Base-by-base conservation (phyloP, 1,140 invertebrate genomes). In the Ostrea edulis region DNA sequence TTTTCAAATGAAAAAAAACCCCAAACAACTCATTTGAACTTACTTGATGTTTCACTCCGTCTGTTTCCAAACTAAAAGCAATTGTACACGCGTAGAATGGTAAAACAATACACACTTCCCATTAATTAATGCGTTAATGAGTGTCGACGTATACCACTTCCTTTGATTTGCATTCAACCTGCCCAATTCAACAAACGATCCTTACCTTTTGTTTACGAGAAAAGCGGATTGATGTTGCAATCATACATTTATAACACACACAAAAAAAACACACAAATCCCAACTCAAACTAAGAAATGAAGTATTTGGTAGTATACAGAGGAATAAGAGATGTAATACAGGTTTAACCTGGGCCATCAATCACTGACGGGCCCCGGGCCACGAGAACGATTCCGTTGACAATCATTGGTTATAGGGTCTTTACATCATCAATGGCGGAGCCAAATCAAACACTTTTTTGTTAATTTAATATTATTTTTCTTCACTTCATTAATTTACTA, bases 371-470 rank as follows among this genome's bases (percentile, higher is more conserved):
- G 68, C 68, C 68, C 68, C 9, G 25, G 68, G 68, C 14, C 55
- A 20, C 14, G 58, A n/a, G n/a, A 14, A 62, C 17, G 29, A 35
- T 12, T 77, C 25, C 29, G 58, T 77, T 77, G 68, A 77, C 25
- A 77, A 35, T 77, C 68, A 77, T 77, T 77, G 68, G 68, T 29
- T 77, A 77, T 77, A 29, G 68, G 29, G 68, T 29, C 68, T 17
- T 77, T 25, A 77, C 68, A 77, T 77, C 68, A 77, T 77, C 29
- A 29, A 77, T 77, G 68, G 29, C 68, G 68, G 29, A 77, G 25
- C 58, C 68, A 77, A 29, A 29, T 77, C 68, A 25, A 77, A 77
- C 22, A 17, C 8, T 5, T 29, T 77, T 77, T 12, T 17, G n/a
- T 62, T 55, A 62, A 62, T 7, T 62, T 62, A 62, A 62, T 62